Evolutionary conservation across 2,113 vertebrate species (phyloP).

Genomic region (Pionites leucogaster): DNA sequence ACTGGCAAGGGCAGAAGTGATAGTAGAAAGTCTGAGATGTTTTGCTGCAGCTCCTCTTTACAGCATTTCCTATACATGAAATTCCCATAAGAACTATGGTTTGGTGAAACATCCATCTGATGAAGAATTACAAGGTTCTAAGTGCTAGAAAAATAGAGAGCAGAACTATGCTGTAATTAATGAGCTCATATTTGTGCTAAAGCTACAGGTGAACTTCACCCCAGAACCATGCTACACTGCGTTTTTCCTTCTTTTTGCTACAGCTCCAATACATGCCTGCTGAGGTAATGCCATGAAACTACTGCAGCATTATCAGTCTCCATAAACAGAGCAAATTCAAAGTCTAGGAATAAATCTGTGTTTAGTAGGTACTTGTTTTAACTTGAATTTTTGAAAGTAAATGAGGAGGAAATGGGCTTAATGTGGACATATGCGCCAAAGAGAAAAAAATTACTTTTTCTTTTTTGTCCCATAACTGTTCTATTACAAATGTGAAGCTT

Average conservation of each 20-base stretch:
- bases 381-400: background rate
- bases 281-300: background rate
- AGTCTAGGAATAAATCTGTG: background rate
- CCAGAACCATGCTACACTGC: background rate
- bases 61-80: background rate
- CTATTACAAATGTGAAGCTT: background rate
- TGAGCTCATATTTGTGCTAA: background rate
- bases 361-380: background rate
- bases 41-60: background rate
- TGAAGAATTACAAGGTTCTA: background rate
- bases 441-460: background rate
- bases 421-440: background rate
- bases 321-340: background rate
- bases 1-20: background rate
- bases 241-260: background rate
- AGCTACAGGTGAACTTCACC: background rate
- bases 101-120: background rate
- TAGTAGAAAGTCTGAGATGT: background rate
- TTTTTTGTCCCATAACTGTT: background rate
- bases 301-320: background rate
- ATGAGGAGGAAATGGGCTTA: background rate
- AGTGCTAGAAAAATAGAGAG: background rate
- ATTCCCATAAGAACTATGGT: background rate
- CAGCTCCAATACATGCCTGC: fast-evolving
- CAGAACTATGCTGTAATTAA: background rate